Evolutionary conservation across 2,797 vertebrate genomes (phyloP).

Genomic region (Lepilemur ruficaudatus): DNA sequence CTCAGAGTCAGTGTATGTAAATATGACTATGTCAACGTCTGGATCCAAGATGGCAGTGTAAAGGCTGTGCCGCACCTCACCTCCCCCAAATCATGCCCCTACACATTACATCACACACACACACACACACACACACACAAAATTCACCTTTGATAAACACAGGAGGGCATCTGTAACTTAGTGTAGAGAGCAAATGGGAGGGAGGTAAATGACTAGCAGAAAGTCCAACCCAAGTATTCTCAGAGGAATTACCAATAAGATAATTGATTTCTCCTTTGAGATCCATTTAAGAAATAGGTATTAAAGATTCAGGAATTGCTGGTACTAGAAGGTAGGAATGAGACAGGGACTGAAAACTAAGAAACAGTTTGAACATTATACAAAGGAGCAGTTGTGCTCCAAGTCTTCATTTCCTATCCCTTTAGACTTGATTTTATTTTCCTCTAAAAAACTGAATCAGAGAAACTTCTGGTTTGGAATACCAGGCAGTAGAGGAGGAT

Average conservation of each 20-base stretch:
- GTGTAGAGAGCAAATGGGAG: not conserved
- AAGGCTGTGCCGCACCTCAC: not conserved
- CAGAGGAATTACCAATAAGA: not conserved
- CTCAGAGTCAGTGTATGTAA: not conserved
- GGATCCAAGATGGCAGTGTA: not conserved
- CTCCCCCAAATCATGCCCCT: not conserved
- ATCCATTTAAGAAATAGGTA: not conserved
- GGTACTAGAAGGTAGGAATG: not conserved
- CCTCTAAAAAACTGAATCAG: not conserved
- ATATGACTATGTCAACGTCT: not conserved
- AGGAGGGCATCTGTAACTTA: not conserved
- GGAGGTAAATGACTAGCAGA: not conserved
- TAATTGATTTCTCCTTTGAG: not conserved
- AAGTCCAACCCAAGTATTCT: not conserved
- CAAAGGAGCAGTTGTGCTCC: not conserved
- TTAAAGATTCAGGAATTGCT: not conserved
- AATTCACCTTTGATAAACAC: not conserved
- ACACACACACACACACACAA: not conserved
- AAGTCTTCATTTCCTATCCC: not conserved
- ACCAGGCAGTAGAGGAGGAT: not conserved
- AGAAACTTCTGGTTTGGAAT: not conserved
- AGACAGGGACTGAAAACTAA: not conserved
- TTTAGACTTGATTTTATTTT: constrained; percentile 9
- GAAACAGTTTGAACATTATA: not conserved
- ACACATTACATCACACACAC: not conserved